A percentile compares a stretch with the other conserved stretches of the same genome.
These are phyloP conservation scores for Oceanites oceanicus DNA, from an alignment of 2,113 vertebrate genomes.

Conservation along the genomic window DNA sequence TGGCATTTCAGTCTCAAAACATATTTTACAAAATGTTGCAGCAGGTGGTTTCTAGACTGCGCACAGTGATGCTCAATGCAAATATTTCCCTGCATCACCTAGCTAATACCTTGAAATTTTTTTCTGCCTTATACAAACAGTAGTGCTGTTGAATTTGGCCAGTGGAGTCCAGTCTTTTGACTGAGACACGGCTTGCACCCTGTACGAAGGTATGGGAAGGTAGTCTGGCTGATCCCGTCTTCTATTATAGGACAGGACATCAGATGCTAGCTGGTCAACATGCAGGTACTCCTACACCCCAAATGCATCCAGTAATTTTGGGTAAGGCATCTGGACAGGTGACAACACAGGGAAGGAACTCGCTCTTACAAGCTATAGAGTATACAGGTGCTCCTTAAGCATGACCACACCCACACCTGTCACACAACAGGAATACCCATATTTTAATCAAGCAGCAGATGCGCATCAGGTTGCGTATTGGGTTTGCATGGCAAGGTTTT, in stretches of 20 bases:
- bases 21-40: constrained; percentile 32
- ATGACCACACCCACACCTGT: background rate
- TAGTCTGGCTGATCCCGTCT: background rate
- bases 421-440: background rate
- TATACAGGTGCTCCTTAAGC: background rate
- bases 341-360: background rate
- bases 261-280: background rate
- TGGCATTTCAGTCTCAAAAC: constrained; percentile 42
- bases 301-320: background rate
- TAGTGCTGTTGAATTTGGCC: background rate
- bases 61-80: background rate
- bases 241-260: background rate
- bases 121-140: background rate
- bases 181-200: background rate
- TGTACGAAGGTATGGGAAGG: too few relatives aligned
- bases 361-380: background rate
- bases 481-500: too few relatives aligned
- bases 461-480: background rate
- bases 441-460: background rate
- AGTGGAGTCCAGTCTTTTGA: background rate
- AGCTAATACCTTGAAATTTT: background rate
- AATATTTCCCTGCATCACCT: background rate
- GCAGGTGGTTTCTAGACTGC: background rate
- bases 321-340: background rate
- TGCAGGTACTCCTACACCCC: background rate